phyloP scores from a whole-genome alignment of 2,113 vertebrate species.

The Phalacrocorax carbo region DNA sequence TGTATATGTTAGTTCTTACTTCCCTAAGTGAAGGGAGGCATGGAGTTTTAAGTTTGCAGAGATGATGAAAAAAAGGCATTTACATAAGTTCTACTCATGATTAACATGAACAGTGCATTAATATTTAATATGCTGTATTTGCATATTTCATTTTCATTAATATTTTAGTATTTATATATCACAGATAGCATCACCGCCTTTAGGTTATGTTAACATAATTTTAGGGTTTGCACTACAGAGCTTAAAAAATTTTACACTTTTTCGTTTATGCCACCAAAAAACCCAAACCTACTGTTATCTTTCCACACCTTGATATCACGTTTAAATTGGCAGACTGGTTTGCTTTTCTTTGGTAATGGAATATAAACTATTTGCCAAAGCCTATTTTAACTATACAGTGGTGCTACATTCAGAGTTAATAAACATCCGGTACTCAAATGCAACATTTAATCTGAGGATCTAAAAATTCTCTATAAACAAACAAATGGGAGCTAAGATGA shows the following conservation, averaged over 20 bases:
- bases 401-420: not conserved
- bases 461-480: not conserved
- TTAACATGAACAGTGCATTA: not conserved
- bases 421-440: not conserved
- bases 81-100: not conserved
- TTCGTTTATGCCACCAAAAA: not conserved
- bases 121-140: not conserved
- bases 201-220: not conserved
- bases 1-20: not conserved
- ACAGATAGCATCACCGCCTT: not conserved
- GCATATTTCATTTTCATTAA: not conserved
- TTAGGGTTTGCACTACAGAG: not conserved
- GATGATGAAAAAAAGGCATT: not conserved
- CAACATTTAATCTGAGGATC: not conserved
- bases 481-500: not conserved
- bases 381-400: not conserved
- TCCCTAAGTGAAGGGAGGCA: not conserved
- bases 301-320: not conserved
- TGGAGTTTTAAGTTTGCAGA: not conserved
- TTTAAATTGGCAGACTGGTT: not conserved
- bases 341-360: not conserved
- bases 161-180: conserved; percentile 26
- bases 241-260: not conserved
- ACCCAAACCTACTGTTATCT: not conserved
- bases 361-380: not conserved